These are phyloP conservation scores for Lynx canadensis DNA, from an alignment of 2,113 vertebrate species.

Conservation along the genomic window DNA sequence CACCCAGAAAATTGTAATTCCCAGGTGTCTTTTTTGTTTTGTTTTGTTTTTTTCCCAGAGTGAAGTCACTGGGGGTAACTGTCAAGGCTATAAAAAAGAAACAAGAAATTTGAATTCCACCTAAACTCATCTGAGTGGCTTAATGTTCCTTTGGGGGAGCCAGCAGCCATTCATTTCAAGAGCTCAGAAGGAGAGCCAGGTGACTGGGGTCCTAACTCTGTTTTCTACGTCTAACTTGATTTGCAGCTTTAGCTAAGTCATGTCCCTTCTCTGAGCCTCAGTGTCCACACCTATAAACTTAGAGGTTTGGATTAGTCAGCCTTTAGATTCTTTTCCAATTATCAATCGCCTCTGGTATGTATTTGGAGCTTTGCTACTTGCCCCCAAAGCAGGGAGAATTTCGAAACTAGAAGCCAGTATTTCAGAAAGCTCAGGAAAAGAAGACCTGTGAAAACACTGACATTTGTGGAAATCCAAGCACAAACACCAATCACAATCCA, in stretches of 20 bases:
- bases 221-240: neutral
- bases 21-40: neutral
- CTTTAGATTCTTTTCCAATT: neutral
- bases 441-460: neutral
- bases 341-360: neutral
- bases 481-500: neutral
- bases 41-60: neutral
- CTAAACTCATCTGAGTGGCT: neutral
- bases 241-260: neutral
- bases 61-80: slow-evolving; percentile 1
- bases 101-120: neutral
- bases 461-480: neutral
- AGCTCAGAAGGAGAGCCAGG: neutral
- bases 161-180: neutral
- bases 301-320: neutral
- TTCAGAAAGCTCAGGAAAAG: slow-evolving; percentile 18
- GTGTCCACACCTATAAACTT: neutral
- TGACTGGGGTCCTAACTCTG: neutral
- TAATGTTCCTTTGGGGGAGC: neutral
- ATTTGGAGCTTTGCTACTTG: neutral
- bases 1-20: neutral
- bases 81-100: slow-evolving; percentile 7
- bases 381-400: neutral
- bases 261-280: neutral
- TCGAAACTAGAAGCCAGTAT: slow-evolving; percentile 5